phyloP scores from a whole-genome alignment of 2,888 invertebrate genomes.

The Agapostemon virescens region DNA sequence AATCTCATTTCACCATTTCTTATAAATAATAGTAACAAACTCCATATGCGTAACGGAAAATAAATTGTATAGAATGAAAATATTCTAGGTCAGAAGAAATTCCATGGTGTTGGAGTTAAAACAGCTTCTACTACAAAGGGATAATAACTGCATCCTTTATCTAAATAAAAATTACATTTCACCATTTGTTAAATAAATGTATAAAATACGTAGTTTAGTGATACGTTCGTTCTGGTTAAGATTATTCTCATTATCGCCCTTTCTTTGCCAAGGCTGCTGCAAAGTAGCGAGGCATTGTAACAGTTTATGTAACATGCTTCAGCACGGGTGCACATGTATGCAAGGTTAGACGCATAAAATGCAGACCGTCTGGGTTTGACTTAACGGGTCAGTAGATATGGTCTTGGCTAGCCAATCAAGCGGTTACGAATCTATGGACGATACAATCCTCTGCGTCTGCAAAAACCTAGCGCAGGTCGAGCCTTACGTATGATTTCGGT shows the following conservation, averaged over 20 bases:
- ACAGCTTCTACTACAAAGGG: no score
- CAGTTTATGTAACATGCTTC: constrained; percentile 44
- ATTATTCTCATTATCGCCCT: constrained; percentile 29
- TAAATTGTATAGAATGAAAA: no score
- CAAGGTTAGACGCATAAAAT: constrained; percentile 57
- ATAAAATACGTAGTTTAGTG: background rate
- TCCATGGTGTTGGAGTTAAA: no score
- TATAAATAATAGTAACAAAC: no score
- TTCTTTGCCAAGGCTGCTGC: constrained; percentile 23
- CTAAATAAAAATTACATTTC: background rate
- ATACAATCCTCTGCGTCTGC: constrained; percentile 32
- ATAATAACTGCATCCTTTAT: no score
- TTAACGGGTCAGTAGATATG: constrained; percentile 60
- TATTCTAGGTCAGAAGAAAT: no score
- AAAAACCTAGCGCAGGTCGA: background rate
- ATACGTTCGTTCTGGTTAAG: background rate
- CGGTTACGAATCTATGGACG: constrained; percentile 36
- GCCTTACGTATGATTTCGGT: constrained; percentile 16
- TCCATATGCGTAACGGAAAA: no score
- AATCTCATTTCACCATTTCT: no score
- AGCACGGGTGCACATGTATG: constrained; percentile 41
- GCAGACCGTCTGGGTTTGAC: constrained; percentile 54
- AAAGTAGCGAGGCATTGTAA: constrained; percentile 37
- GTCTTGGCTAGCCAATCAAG: constrained; percentile 56
- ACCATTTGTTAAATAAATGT: background rate